These are phyloP conservation scores for Cyphomyrus discorhynchus DNA, from an alignment of 2,113 vertebrate genomes.

Conservation along the genomic window DNA sequence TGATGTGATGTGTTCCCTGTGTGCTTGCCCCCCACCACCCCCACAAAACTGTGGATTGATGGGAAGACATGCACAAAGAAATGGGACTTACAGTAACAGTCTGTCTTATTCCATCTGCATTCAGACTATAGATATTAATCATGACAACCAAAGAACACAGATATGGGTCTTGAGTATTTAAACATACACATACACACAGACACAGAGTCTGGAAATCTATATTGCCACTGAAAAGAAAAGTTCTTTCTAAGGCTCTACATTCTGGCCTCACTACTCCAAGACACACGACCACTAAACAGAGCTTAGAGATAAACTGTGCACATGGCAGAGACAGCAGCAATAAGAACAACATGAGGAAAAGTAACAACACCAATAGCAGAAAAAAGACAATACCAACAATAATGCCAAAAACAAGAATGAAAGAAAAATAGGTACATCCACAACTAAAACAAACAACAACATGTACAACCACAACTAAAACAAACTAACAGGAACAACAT, in stretches of 20 bases:
- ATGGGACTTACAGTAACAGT: neutral
- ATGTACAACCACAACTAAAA: neutral
- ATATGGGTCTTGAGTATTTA: neutral
- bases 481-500: too few relatives aligned
- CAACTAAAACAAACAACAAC: neutral
- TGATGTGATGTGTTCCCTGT: neutral
- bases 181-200: too few relatives aligned
- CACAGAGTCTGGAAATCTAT: neutral
- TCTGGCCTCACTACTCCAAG: neutral
- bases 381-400: neutral
- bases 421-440: neutral
- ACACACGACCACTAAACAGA: neutral
- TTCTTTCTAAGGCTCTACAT: neutral
- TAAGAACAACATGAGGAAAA: neutral
- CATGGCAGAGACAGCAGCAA: neutral
- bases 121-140: neutral
- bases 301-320: neutral
- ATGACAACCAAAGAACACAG: neutral
- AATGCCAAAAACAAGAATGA: neutral
- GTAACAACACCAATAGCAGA: neutral
- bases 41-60: neutral
- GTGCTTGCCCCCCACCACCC: neutral
- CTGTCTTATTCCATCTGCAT: neutral
- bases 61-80: neutral
- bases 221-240: neutral